Evolutionary conservation across 2,888 invertebrate species (phyloP), one percentile per base, ranked within the genome.

Genomic region (Poecilus cupreus): DNA sequence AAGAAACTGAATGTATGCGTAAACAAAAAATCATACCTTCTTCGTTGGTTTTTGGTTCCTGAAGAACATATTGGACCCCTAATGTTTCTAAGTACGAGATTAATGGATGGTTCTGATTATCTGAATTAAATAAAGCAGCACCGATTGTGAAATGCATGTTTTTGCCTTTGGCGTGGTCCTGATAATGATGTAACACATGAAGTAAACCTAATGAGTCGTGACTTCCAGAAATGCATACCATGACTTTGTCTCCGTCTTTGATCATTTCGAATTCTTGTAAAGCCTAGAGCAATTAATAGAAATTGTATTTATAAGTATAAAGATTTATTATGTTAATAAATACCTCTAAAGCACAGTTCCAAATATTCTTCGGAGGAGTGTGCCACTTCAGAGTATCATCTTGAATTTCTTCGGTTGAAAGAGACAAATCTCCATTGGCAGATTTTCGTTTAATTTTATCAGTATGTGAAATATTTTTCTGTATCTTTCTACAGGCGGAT

Each of bases 221-320:
- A 1, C 96, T 95, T 0, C 95, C 96, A 0, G 96, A 96, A 57
- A 97, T 90, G 87, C 97, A 97, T 11, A 97, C 93, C 86, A 97
- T 90, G 13, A 97, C 93, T 83, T 94, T 92, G 88, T 97, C 97
- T 1, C 95, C 95, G 83, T 96, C 93, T 76, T 93, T 91, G 80
- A 97, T 92, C 97, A 97, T 97, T 83, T 93, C 92, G 89, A 93
- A 96, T 86, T 96, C 96, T 83, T 94, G 93, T 70, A 97, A 91
- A 0, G 96, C 96, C 93, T 94, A 87, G 37, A 86, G 84, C 3
- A 18, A 37, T 6, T 43, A 46, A 11, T 20, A 46, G 13, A 43
- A 24, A 13, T 8, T 13, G 3, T 11, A 43, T 8, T 3, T 43
- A 43, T 13, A 43, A 43, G 5, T 0, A 11, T 13, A 43, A 1